Evolutionary conservation across 1,140 invertebrate genomes (phyloP), one percentile per base, ranked within the genome.

Genomic region (Theocolax elegans): DNA sequence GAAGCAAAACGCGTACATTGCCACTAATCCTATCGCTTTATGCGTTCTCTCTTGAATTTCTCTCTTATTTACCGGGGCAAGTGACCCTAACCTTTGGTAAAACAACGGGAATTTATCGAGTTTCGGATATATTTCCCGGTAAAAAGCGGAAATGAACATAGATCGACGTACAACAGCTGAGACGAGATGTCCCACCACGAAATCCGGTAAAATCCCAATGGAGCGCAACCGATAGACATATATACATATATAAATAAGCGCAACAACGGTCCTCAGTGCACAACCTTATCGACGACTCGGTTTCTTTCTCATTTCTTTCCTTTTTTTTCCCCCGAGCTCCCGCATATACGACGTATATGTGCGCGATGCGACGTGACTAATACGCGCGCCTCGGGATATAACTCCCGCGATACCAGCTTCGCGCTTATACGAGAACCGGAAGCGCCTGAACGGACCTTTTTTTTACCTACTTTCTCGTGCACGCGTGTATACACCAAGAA

Each of bases 401-500:
- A 6, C 54, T 6, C 31, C n/a, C 17, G 9, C 21, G 21, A 12
- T 49, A 6, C n/a, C n/a, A 6, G 51, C 51, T 4, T 25, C 40
- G 54, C 54, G 23, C 31, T 56, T 40, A 56, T 40, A 63, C 60
- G 60, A 63, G 60, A 63, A 63, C 42, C 60, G 60, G 60, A 63
- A 63, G 60, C 19, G 46, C 42, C n/a, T 13, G 15, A 4, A 15
- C 25, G 40, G 56, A 40, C 15, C 40, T 60, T 46, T 56, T 23
- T 60, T 46, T 54, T 54, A 31, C 51, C 51, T 54, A 40, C 42
- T 46, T 46, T 60, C 42, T 29, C 27, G 3, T 17, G 54, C 17
- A n/a, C 53, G 48, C 23, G 15, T 23, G 23, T 3, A 6, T 21
- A 25, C 56, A 15, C 19, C 7, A 17, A 31, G 17, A n/a, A 13